Evolutionary conservation across 2,797 vertebrate genomes (phyloP).

Genomic region (Meda fulgida): DNA sequence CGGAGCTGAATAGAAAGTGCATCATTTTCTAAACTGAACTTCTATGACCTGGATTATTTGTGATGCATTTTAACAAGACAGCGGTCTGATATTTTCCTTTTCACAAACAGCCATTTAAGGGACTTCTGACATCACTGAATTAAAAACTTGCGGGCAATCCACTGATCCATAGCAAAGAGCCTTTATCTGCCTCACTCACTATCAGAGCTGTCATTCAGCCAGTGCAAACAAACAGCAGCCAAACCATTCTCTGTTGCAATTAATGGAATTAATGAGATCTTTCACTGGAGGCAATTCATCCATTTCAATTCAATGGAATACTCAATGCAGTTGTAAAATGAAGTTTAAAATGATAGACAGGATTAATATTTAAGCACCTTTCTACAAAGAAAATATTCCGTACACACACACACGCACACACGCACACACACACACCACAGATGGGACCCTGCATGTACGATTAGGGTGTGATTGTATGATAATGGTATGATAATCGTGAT

Average conservation of each 20-base stretch:
- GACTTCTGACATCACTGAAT: conserved; percentile 39
- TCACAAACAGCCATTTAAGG: conserved; percentile 25
- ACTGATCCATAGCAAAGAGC: conserved; percentile 53
- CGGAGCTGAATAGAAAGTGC: not conserved
- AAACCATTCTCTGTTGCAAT: conserved; percentile 49
- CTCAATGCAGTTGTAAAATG: conserved; percentile 60
- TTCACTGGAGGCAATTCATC: conserved; percentile 55
- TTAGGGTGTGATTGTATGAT: conserved; percentile 90
- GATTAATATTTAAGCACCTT: conserved; percentile 66
- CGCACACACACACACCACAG: conserved; percentile 45
- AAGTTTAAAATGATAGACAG: conserved; percentile 60
- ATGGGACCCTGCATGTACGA: conserved; percentile 82
- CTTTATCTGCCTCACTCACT: conserved; percentile 51
- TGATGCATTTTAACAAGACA: conserved; percentile 14
- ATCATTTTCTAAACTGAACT: not conserved
- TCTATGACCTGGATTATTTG: not conserved
- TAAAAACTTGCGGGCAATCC: conserved; percentile 51
- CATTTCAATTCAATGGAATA: conserved; percentile 53
- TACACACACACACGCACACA: conserved; percentile 30
- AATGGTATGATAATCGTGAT: conserved; percentile 90
- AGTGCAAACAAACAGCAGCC: conserved; percentile 57
- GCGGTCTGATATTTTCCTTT: conserved; percentile 15
- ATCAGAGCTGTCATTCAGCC: conserved; percentile 56
- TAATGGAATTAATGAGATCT: conserved; percentile 60
- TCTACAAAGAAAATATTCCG: conserved; percentile 57